Conservation (phyloP, 2,113 vertebrate species). For the Shinisaurus crocodilurus region DNA sequence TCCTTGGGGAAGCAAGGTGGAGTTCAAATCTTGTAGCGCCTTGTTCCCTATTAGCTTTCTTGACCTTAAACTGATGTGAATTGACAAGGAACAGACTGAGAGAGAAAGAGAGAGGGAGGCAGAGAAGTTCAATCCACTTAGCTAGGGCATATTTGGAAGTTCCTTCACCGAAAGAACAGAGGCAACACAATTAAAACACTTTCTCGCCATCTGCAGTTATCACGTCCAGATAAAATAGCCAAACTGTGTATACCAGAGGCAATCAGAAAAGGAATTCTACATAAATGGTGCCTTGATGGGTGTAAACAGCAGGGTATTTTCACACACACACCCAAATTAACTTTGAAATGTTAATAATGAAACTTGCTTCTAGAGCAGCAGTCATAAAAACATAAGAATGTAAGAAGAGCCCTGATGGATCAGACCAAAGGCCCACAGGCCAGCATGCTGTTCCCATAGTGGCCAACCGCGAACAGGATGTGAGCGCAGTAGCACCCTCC, state of each 20-base stretch:
- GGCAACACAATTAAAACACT: conserved; percentile 34
- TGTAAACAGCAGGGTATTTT: neutral
- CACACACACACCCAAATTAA: neutral
- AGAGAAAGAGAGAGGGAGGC: conserved; percentile 64
- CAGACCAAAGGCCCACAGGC: neutral
- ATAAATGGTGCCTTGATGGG: neutral
- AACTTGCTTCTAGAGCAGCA: neutral
- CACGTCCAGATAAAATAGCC: neutral
- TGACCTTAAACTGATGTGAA: conserved; percentile 79
- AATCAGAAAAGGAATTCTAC: neutral
- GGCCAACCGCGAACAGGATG: neutral
- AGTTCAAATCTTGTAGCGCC: conserved; percentile 90
- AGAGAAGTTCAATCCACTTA: conserved; percentile 39
- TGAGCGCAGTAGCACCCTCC: neutral
- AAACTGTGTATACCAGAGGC: neutral
- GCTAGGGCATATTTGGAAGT: conserved; percentile 42
- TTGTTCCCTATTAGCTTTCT: conserved; percentile 73
- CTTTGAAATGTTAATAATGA: conserved; percentile 13
- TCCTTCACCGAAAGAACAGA: conserved; percentile 24
- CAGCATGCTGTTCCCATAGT: neutral
- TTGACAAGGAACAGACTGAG: conserved; percentile 78
- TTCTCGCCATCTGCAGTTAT: neutral
- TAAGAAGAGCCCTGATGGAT: neutral
- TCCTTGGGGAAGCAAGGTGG: conserved; percentile 84
- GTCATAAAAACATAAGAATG: neutral